These are phyloP conservation scores for Pogona vitticeps DNA, from an alignment of 2,113 vertebrate species.

Conservation along the genomic window DNA sequence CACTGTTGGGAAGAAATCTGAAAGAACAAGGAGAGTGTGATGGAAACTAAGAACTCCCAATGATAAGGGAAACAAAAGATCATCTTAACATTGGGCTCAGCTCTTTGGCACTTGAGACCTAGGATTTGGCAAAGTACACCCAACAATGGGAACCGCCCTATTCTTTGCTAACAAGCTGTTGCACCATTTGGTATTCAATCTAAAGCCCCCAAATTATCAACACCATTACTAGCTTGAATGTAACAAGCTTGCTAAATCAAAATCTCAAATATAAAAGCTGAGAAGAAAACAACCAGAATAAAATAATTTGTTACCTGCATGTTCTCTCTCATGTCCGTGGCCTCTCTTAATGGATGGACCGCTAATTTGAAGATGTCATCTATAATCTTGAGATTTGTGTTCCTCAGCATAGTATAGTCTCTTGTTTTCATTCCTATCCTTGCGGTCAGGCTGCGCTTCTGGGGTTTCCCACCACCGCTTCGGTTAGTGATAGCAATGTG, in stretches of 20 bases:
- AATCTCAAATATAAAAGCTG: neutral
- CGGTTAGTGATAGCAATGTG: conserved; percentile 94
- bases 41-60: neutral
- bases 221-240: neutral
- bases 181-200: neutral
- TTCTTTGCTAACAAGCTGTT: neutral
- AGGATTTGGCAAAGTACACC: neutral
- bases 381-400: conserved; percentile 86
- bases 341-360: conserved; percentile 86
- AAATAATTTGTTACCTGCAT: conserved; percentile 83
- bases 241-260: neutral
- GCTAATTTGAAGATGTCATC: conserved; percentile 93
- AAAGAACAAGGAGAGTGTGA: neutral
- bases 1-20: neutral
- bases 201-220: neutral
- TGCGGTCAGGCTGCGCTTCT: conserved; percentile 89
- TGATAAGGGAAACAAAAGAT: neutral
- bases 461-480: conserved; percentile 92
- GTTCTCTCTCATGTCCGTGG: conserved; percentile 92
- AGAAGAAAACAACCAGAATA: accelerated
- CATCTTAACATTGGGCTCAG: neutral
- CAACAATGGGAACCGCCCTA: neutral
- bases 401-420: conserved; percentile 91
- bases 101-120: neutral
- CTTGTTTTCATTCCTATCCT: conserved; percentile 87